Evolutionary conservation across 1,140 invertebrate genomes (phyloP).

Genomic region (Hyphantria cunea): DNA sequence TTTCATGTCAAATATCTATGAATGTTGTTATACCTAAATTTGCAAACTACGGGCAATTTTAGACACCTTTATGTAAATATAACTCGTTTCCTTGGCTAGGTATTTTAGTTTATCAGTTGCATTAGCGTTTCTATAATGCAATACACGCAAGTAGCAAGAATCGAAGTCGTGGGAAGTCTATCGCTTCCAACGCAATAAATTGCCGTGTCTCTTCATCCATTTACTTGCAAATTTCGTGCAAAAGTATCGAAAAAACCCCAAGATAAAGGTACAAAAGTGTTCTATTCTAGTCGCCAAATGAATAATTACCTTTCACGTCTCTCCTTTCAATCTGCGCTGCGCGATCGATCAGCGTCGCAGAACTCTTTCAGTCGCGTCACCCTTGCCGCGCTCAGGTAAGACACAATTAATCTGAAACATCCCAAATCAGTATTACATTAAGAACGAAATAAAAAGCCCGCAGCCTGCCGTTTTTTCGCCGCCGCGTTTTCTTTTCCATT

Average conservation of each 20-base stretch:
- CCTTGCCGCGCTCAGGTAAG: conserved; percentile 75
- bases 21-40: too few relatives aligned
- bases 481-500: conserved; percentile 79
- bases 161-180: conserved; percentile 64
- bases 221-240: conserved; percentile 81
- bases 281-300: conserved; percentile 81
- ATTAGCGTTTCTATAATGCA: conserved; percentile 38
- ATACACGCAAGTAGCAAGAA: conserved; percentile 41
- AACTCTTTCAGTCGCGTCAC: conserved; percentile 77
- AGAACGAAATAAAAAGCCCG: conserved; percentile 75
- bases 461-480: conserved; percentile 74
- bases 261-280: conserved; percentile 81
- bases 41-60: too few relatives aligned
- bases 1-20: too few relatives aligned
- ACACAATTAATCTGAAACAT: conserved; percentile 80
- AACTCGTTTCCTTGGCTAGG: too few relatives aligned
- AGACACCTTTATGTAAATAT: too few relatives aligned
- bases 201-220: conserved; percentile 73
- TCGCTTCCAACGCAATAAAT: conserved; percentile 70
- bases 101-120: too few relatives aligned
- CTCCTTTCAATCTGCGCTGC: conserved; percentile 77
- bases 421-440: conserved; percentile 81
- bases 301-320: conserved; percentile 80
- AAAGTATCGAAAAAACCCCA: conserved; percentile 73
- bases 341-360: conserved; percentile 78